Conservation (phyloP, 2,888 invertebrate genomes). For the Leptopilina drosophilae region DNA sequence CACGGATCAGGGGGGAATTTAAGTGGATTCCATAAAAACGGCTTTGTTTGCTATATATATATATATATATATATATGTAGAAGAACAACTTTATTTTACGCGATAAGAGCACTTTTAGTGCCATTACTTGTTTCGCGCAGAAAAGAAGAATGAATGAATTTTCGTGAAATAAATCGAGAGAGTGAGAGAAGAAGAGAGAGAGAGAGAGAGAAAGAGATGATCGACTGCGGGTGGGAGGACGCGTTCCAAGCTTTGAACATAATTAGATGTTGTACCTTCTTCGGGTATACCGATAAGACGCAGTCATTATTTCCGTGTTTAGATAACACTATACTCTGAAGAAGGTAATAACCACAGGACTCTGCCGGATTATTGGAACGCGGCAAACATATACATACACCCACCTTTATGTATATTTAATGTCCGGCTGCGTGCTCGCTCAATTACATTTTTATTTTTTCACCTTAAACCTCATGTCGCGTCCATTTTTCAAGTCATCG, state of each 20-base stretch:
- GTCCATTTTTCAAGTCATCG: constrained; percentile 31
- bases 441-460: constrained; percentile 48
- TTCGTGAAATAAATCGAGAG: constrained; percentile 31
- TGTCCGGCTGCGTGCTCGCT: constrained; percentile 45
- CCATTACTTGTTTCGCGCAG: constrained; percentile 1
- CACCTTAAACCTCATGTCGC: constrained; percentile 42
- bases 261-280: constrained; percentile 74
- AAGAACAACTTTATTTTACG: constrained; percentile 23
- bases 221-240: constrained; percentile 52
- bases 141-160: constrained; percentile 25
- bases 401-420: constrained; percentile 45
- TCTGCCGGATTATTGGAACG: constrained; percentile 49
- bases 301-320: constrained; percentile 76
- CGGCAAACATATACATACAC: constrained; percentile 45
- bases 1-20: neutral
- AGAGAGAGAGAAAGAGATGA: neutral
- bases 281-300: constrained; percentile 67
- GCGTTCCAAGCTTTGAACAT: constrained; percentile 62
- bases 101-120: constrained; percentile 28
- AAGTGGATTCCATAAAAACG: neutral
- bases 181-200: neutral
- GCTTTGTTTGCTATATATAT: neutral
- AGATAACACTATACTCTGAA: constrained; percentile 66
- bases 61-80: neutral
- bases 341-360: constrained; percentile 46